Conservation (phyloP, 2,113 vertebrate genomes). For the Sinocyclocheilus anshuiensis region DNA sequence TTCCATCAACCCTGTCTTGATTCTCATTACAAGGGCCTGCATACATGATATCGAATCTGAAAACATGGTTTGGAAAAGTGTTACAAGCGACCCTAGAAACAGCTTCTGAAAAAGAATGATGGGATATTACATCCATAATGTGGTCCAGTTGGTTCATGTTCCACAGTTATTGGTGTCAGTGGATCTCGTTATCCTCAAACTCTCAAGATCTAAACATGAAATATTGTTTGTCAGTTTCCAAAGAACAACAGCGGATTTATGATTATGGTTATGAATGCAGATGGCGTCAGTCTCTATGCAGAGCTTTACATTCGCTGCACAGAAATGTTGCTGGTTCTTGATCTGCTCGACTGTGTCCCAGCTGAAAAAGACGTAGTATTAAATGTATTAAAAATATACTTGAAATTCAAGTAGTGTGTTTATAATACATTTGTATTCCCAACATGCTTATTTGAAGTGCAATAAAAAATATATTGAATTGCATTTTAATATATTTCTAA, state of each 20-base stretch:
- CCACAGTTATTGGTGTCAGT: background rate
- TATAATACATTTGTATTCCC: too few species aligned
- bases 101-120: background rate
- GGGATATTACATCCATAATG: background rate
- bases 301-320: background rate
- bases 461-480: too few species aligned
- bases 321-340: background rate
- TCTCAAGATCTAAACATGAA: background rate
- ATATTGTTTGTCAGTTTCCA: background rate
- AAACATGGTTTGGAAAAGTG: background rate
- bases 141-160: background rate
- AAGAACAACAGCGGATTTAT: background rate
- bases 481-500: too few species aligned
- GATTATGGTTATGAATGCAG: background rate
- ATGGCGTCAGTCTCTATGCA: background rate
- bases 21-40: background rate
- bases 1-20: background rate
- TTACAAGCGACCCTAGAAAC: background rate
- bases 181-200: background rate
- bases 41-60: background rate
- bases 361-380: too few species aligned
- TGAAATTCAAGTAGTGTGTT: too few species aligned
- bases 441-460: too few species aligned
- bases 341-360: background rate
- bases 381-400: too few species aligned